Base-by-base conservation (phyloP, 2,113 vertebrate genomes). In the Furnarius figulus region DNA sequence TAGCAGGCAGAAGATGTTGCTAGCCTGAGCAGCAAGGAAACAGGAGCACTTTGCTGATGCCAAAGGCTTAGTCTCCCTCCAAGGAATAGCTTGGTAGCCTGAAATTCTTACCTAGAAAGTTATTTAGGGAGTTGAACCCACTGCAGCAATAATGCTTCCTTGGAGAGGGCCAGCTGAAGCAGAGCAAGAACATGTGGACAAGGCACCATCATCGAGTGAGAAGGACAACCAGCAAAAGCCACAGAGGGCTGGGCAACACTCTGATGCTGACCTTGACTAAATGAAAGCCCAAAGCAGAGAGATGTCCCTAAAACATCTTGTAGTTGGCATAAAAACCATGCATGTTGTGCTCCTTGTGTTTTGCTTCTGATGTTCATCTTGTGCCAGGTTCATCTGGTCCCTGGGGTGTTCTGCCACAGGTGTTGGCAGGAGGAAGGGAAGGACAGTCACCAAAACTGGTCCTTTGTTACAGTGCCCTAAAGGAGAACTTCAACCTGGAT, bases 141-240 rank as follows among this genome's bases (percentile, higher is more conserved):
- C 55, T 71, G 28, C 31, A 44, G 46, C 25, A n/a, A 75, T 9
- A 13, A n/a, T 1, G 4, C 0, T 0, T 70, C 4, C 25, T 59
- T 39, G 19, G 30, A 76, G 42, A 87, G 21, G 17, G 20, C 27
- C 63, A 79, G 39, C 11, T 6, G 2, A 53, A 33, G 52, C 22
- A 77, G 4, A 81, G 63, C 49, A 65, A 59, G 10, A 9, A 40
- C 9, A 16, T 3, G 10, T 13, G 27, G 53, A 75, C 40, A 58
- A 74, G 42, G 33, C 28, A 65, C 14, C 31, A 58, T 25, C 50
- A 44, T 1, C 0, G 0, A 47, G 11, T 10, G 33, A 70, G 18
- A 73, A 63, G 14, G 33, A 72, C 46, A 50, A 50, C 10, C 30
- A 39, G 6, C 4, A 1, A 67, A 65, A 76, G 22, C 33, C 33